Evolutionary conservation across 2,888 invertebrate species (phyloP), one percentile per base, ranked within the genome.

Genomic region (Dexiosoma caninum): DNA sequence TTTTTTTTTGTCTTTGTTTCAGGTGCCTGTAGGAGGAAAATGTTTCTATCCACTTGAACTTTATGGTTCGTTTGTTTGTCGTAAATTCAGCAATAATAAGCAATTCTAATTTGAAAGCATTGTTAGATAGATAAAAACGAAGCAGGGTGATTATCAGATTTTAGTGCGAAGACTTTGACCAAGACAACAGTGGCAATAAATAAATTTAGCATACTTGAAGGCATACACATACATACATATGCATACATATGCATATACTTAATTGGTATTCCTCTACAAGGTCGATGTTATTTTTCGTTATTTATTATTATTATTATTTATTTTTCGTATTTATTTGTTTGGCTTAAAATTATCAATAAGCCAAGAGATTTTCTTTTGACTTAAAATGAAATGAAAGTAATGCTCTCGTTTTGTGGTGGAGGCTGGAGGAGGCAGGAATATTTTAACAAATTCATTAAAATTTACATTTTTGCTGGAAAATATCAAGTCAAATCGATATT

Each of bases 181-280:
- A 40, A 44, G 53, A 42, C 49, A 84, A 84, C 83, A 84, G 85
- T 84, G 82, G 85, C 84, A 87, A 85, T 86, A 87, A 86, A 87
- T 85, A 86, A 85, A 87, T 87, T 86, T 84, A 83, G 83, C 83
- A 80, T 83, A 85, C 84, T 85, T 82, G 62, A 80, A 78, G 53
- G 77, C 75, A n/a, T n/a, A n/a, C n/a, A n/a, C n/a, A n/a, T n/a
- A n/a, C n/a, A n/a, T n/a, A n/a, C n/a, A n/a, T n/a, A n/a, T n/a
- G n/a, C n/a, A n/a, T n/a, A n/a, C n/a, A n/a, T n/a, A n/a, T n/a
- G 59, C 62, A 46, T 75, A 44, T 51, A 60, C 60, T 35, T 59
- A 60, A 14, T 71, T 42, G 42, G 32, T 37, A 44, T 71, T 51
- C n/a, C n/a, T n/a, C 53, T 51, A 49, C 42, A 66, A 64, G 57